Conservation (phyloP, 92 coral and sea anemone species). For the Bergia sp. region DNA sequence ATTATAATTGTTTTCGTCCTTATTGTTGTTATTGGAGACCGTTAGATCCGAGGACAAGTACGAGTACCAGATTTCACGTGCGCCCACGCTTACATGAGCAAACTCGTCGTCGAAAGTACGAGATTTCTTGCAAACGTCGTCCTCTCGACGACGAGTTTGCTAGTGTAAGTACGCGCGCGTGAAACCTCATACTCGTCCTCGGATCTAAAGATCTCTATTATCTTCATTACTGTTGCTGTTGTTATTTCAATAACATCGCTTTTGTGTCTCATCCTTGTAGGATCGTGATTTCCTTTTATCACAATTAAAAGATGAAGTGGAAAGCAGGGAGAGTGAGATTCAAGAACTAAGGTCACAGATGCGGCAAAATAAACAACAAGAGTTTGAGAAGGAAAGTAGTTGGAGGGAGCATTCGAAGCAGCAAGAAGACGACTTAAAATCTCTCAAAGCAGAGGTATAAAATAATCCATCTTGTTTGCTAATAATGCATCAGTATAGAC, state of each 20-base stretch:
- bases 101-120: no score
- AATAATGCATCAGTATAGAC: background rate
- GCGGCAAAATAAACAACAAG: slow-evolving; percentile 84
- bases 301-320: slow-evolving; percentile 70
- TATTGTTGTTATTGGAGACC: no score
- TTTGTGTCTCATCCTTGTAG: background rate
- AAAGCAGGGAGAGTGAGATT: slow-evolving; percentile 72
- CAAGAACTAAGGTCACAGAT: slow-evolving; percentile 69
- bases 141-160: no score
- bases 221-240: background rate
- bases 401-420: slow-evolving; percentile 72
- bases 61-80: no score
- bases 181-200: no score
- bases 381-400: slow-evolving; percentile 63
- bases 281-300: slow-evolving; percentile 40
- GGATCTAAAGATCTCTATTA: no score
- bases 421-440: slow-evolving; percentile 59
- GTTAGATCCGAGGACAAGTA: no score
- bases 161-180: no score
- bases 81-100: no score
- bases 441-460: slow-evolving; percentile 74
- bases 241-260: background rate
- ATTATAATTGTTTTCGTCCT: no score
- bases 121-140: no score
- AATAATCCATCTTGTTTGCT: background rate